Evolutionary conservation across 2,888 invertebrate species (phyloP), one percentile per base, ranked within the genome.

Genomic region (Siphonodentalium dalli): DNA sequence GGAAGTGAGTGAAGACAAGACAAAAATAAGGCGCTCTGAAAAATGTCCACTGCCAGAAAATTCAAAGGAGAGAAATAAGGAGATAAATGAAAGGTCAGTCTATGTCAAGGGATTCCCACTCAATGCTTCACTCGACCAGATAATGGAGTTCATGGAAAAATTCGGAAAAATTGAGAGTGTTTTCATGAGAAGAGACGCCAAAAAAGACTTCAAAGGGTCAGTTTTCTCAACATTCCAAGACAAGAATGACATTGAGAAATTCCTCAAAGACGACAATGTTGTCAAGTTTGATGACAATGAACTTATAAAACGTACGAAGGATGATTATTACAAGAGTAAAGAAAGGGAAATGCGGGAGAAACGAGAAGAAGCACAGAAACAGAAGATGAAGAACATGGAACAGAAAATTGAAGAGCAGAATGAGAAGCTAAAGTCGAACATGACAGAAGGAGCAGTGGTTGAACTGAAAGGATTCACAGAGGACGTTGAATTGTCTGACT

Each of bases 211-310:
- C 62, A 79, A 78, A 84, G 98, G 97, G 43, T 97, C 97, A 1
- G 88, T 95, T 42, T 96, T 95, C 81, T 88, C 89, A 9, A 90
- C 91, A 5, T 98, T 96, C 81, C 87, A 88, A 69, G 89, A 87
- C 27, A 85, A 87, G 47, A 94, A 93, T 48, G 87, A 88, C 75
- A 92, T 93, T 2, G 88, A 91, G 68, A 88, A 88, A 56, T 92
- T 93, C 76, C 79, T 93, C 31, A 87, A 87, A 20, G 83, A 85
- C 20, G 88, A 90, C 64, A n/a, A n/a, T n/a, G 82, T 82, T 31
- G 83, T 90, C 5, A 89, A 90, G 70, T 91, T 87, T 67, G 77
- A 81, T 11, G 82, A 80, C 29, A 62, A 58, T 5, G 77, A 78
- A 28, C 61, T 81, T 13, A 58, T 64, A 15, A 64, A 65, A 60